Percentiles rank a stretch among this genome's conserved stretches.
These are phyloP conservation scores for Gavialis gangeticus DNA, from an alignment of 2,113 vertebrate genomes.

Conservation along the genomic window DNA sequence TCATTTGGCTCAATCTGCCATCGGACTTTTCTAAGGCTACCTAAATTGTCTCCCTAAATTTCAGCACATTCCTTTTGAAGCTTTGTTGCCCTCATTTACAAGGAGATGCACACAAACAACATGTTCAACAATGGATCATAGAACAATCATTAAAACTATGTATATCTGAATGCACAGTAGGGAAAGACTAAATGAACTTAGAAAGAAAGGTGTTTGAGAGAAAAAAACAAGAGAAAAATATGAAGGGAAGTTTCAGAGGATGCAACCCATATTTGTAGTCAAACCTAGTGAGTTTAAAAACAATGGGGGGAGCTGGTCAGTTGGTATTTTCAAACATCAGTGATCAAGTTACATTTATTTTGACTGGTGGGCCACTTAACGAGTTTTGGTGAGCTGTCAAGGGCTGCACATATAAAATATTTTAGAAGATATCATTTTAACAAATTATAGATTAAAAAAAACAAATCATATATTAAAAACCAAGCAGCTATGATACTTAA, in stretches of 20 bases:
- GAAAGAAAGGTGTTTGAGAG: neutral
- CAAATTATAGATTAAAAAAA: no score
- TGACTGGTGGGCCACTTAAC: no score
- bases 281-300: accelerated
- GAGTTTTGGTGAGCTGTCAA: no score
- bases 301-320: neutral
- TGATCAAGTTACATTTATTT: neutral
- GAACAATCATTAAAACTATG: constrained; percentile 6
- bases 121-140: neutral
- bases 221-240: neutral
- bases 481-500: no score
- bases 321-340: neutral
- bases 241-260: neutral
- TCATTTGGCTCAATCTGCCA: neutral
- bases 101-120: neutral
- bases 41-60: neutral
- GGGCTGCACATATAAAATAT: no score
- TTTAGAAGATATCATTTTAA: no score
- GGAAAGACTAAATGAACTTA: neutral
- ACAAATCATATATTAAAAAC: no score
- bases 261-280: neutral
- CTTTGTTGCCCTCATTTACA: neutral
- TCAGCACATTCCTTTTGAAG: neutral
- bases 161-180: neutral
- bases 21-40: neutral